A percentile compares a stretch with the other conserved stretches of the same genome.
Evolutionary conservation across 2,113 vertebrate species (phyloP).

Genomic region (Lasiurus cinereus): DNA sequence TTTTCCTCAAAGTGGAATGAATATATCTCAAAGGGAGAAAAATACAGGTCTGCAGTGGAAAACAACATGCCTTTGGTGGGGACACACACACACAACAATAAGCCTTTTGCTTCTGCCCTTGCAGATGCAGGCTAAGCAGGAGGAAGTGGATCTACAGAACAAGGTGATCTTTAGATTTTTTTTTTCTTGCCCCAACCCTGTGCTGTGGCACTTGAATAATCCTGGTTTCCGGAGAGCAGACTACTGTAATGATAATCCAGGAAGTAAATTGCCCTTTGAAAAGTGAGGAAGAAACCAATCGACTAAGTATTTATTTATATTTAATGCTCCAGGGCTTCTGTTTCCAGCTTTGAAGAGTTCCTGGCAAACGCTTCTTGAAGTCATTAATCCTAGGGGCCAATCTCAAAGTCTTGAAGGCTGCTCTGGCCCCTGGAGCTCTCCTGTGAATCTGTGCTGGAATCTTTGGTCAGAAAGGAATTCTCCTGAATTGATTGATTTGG

Average conservation of each 20-base stretch:
- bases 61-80: not conserved
- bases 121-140: not conserved
- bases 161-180: slow-evolving; percentile 69
- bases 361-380: slow-evolving; percentile 76
- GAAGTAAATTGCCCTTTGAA: slow-evolving; percentile 81
- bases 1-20: not conserved
- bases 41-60: not conserved
- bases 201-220: slow-evolving; percentile 71
- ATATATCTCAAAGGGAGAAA: not conserved
- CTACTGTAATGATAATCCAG: slow-evolving; percentile 82
- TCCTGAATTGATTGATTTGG: not conserved
- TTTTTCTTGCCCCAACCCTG: slow-evolving; percentile 25
- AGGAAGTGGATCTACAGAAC: slow-evolving; percentile 32
- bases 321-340: slow-evolving; percentile 80
- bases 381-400: slow-evolving; percentile 79
- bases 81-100: not conserved
- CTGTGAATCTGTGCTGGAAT: not conserved
- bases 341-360: slow-evolving; percentile 80
- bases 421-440: not conserved
- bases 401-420: slow-evolving; percentile 68
- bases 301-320: slow-evolving; percentile 83
- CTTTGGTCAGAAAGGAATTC: slow-evolving; percentile 34
- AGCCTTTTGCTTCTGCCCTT: not conserved
- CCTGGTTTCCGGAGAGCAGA: slow-evolving; percentile 78
- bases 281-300: slow-evolving; percentile 80